Evolutionary conservation across 2,113 vertebrate species (phyloP).

Genomic region (Tympanuchus pallidicinctus): DNA sequence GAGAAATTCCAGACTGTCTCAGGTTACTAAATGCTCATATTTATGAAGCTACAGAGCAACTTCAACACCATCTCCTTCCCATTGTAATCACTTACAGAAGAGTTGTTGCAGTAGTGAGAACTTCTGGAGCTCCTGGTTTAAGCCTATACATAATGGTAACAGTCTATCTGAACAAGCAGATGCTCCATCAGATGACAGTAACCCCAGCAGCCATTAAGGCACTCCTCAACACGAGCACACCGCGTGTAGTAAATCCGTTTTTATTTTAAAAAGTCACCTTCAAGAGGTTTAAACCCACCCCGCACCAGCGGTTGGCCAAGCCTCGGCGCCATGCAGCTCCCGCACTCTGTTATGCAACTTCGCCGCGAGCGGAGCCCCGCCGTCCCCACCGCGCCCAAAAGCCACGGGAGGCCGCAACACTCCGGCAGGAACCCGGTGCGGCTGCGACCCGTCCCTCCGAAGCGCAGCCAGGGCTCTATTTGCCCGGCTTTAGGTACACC

Average conservation of each 20-base stretch:
- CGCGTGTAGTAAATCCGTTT: neutral
- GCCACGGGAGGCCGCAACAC: too few species aligned
- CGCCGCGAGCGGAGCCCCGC: neutral
- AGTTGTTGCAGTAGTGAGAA: neutral
- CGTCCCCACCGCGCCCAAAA: neutral
- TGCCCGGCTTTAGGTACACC: neutral
- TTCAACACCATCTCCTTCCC: neutral
- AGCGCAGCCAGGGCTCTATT: neutral
- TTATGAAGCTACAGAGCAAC: neutral
- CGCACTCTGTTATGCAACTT: neutral
- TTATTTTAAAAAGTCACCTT: neutral
- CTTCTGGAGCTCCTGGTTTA: neutral
- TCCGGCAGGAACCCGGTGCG: neutral
- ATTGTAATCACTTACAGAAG: neutral
- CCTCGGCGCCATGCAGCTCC: neutral
- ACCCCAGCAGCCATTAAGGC: neutral
- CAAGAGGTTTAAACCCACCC: neutral
- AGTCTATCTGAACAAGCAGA: neutral
- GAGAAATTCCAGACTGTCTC: neutral
- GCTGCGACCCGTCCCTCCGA: neutral
- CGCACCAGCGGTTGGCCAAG: neutral
- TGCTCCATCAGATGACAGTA: neutral
- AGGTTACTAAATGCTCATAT: neutral
- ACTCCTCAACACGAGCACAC: neutral
- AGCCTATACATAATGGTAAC: neutral